Base-by-base conservation (phyloP, 2,888 invertebrate genomes). In the Brachyptera risi region DNA sequence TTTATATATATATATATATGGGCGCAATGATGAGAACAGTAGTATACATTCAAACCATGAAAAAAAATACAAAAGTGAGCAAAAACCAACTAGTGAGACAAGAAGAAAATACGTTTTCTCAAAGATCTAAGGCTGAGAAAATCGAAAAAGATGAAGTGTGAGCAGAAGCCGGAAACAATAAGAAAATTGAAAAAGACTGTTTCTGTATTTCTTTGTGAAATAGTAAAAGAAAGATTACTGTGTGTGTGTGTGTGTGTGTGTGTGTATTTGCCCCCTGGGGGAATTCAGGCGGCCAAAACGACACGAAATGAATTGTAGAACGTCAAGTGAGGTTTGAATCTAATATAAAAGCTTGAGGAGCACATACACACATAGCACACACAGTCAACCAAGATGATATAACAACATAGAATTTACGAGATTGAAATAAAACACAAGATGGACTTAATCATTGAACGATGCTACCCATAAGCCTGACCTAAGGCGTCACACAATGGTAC, bases 171-270 rank as follows among this genome's bases (percentile, higher is more conserved):
- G 26, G 49, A 61, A 31, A 38, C 11, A 37, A 47, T 47, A 50
- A 27, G 50, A 50, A 50, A 47, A 57, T 57, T 49, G 61, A 56
- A 58, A 23, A 40, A 58, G 23, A 42, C 40, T 60, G 44, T 47
- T 56, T 56, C 49, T 56, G 40, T 49, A 31, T 61, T 47, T 57
- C 57, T 61, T 61, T 61, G 61, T 38, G 26, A 44, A 56, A 31
- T 2, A 23, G n/a, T 26, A 51, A 59, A 19, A 24, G 56, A 15
- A n/a, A n/a, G n/a, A n/a, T n/a, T n/a, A n/a, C n/a, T n/a, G n/a
- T n/a, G n/a, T n/a, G n/a, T n/a, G n/a, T n/a, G n/a, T n/a, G 19
- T 37, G 54, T 35, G n/a, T 54, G 35, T 35, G 54, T 54, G 35
- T 37, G 35, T 37, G 35, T 35, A 35, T 61, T 21, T 50, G 49